These are phyloP conservation scores for Channa striata DNA, from an alignment of 2,797 vertebrate genomes.

Conservation along the genomic window DNA sequence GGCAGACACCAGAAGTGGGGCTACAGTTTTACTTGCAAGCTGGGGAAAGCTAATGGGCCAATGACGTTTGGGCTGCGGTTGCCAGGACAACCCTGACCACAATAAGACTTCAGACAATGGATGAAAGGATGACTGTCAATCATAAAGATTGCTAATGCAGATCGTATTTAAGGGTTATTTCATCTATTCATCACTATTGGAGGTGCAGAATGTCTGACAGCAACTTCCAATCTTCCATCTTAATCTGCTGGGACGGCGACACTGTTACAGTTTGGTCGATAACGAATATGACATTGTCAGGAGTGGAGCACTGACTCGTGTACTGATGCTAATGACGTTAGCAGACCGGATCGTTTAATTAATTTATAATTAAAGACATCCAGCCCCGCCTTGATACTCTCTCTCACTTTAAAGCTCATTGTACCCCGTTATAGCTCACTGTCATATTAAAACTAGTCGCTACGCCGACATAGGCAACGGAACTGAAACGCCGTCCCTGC, in stretches of 20 bases:
- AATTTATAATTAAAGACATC: conserved; percentile 18
- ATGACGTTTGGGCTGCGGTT: conserved; percentile 40
- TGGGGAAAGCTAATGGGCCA: conserved; percentile 32
- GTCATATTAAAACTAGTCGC: neutral
- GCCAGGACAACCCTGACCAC: conserved; percentile 52
- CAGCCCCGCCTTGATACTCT: neutral
- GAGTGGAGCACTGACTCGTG: neutral
- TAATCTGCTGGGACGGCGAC: neutral
- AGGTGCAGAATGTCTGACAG: neutral
- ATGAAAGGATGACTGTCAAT: conserved; percentile 1
- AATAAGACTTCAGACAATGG: conserved; percentile 19
- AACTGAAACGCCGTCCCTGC: conserved; percentile 6
- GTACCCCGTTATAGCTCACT: neutral
- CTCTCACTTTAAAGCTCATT: conserved; percentile 10
- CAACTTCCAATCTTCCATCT: neutral
- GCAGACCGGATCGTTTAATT: conserved; percentile 12
- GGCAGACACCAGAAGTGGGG: neutral
- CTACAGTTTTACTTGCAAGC: neutral
- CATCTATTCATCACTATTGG: neutral
- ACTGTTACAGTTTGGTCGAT: too few relatives aligned
- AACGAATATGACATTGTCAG: neutral
- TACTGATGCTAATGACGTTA: conserved; percentile 15
- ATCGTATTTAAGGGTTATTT: neutral
- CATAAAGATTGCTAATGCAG: neutral
- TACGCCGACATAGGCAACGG: neutral